These are phyloP conservation scores for Lasioglossum albipes DNA, from an alignment of 1,140 invertebrate genomes.

Conservation along the genomic window DNA sequence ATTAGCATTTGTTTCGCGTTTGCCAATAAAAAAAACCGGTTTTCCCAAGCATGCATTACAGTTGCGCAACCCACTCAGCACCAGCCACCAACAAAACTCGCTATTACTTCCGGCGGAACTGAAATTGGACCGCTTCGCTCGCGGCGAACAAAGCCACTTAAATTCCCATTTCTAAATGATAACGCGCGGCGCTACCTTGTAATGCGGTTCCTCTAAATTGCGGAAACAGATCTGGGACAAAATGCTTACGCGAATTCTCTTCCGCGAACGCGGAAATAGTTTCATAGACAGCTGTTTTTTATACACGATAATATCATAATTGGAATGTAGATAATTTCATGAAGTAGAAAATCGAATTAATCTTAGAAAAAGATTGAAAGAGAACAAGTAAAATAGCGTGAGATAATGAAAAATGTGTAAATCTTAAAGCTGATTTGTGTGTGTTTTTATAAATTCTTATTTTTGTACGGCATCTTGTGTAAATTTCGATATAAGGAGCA, in stretches of 20 bases:
- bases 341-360: no score
- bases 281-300: no score
- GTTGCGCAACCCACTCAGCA: conserved; percentile 21
- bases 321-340: no score
- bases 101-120: conserved; percentile 58
- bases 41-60: conserved; percentile 40
- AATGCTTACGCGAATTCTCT: neutral
- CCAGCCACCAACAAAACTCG: conserved; percentile 40
- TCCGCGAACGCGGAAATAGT: neutral
- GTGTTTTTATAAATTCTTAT: no score
- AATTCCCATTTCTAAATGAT: conserved; percentile 37
- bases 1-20: neutral
- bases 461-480: no score
- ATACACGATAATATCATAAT: no score
- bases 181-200: neutral
- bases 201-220: conserved; percentile 3
- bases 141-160: conserved; percentile 37
- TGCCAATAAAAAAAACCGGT: conserved; percentile 2
- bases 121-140: conserved; percentile 53
- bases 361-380: no score
- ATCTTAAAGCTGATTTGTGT: no score
- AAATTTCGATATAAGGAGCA: no score
- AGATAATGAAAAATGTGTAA: no score
- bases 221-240: neutral
- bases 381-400: no score